phyloP scores from a whole-genome alignment of 2,797 vertebrate species.

The Trichosurus vulpecula region DNA sequence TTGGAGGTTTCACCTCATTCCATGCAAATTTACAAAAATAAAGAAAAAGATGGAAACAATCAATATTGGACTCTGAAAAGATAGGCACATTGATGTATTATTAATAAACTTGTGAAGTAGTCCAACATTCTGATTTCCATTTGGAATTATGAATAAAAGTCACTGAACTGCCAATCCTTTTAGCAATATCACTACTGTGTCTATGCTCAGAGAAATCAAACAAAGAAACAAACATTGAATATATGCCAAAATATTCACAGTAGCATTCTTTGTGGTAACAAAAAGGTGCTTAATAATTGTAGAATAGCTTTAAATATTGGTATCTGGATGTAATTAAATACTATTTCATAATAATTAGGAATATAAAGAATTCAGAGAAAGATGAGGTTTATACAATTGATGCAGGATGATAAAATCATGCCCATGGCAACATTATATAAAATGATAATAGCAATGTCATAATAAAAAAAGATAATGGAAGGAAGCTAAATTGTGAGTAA shows the following conservation, averaged over 20 bases:
- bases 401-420: not conserved
- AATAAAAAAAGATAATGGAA: not conserved
- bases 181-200: too few species aligned
- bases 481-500: not conserved
- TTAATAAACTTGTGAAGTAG: not conserved
- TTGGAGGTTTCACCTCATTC: not conserved
- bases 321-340: not conserved
- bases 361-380: not conserved
- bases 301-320: not conserved
- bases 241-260: not conserved
- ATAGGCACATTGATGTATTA: not conserved
- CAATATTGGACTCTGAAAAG: not conserved
- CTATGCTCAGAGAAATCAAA: not conserved
- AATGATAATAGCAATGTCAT: not conserved
- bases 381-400: not conserved
- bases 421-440: not conserved
- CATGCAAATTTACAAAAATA: not conserved
- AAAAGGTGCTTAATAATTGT: not conserved
- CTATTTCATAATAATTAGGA: not conserved
- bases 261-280: not conserved
- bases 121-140: not conserved
- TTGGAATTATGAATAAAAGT: not conserved
- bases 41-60: not conserved
- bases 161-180: too few species aligned
- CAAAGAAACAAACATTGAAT: not conserved